Base-by-base conservation (phyloP, 2,113 vertebrate genomes). In the Menidia beryllina region DNA sequence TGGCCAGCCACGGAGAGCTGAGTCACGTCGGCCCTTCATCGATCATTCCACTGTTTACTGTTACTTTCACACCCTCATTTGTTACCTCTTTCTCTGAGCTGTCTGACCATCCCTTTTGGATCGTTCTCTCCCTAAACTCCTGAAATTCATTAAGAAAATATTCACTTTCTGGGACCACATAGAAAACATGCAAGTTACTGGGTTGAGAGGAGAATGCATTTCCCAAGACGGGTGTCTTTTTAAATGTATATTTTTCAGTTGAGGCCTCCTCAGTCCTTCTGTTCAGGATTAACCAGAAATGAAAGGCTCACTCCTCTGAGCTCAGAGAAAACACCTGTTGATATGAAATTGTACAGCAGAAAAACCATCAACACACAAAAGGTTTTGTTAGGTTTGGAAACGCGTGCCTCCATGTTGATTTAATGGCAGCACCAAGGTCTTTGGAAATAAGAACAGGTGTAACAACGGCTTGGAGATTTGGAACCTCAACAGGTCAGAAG, bases 1-100 rank as follows among this genome's bases (percentile, higher is more conserved):
- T 75, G 84, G 86, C 72, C 66, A 47, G 81, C 88, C 70, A 76
- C 34, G 10, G 57, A 74, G 80, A 81, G 87, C 87, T 81, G 89
- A 86, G 88, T 90, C 86, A 82, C 60, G 53, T 84, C 81, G 77
- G 82, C 58, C 69, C 63, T 70, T 73, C 88, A 89, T 88, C 82
- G 30, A 89, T 91, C 87, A 86, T 77, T 62, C 2, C 6, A 49
- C 71, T 82, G 77, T 88, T 91, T 86, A 86, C 79, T 81, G 83
- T 87, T 81, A 70, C 79, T 77, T 76, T 77, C 75, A 49, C 58
- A 72, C 11, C 23, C 62, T 69, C 41, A 48, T 57, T 75, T 59
- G 3, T 58, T 72, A 62, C 49, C 74, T 77, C 21, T 50, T 60
- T 68, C 24, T 3, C 61, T 53, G 25, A 30, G 69, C 76, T 67